Evolutionary conservation across 2,797 vertebrate species (phyloP).

Genomic region (Orestias chungarensis): DNA sequence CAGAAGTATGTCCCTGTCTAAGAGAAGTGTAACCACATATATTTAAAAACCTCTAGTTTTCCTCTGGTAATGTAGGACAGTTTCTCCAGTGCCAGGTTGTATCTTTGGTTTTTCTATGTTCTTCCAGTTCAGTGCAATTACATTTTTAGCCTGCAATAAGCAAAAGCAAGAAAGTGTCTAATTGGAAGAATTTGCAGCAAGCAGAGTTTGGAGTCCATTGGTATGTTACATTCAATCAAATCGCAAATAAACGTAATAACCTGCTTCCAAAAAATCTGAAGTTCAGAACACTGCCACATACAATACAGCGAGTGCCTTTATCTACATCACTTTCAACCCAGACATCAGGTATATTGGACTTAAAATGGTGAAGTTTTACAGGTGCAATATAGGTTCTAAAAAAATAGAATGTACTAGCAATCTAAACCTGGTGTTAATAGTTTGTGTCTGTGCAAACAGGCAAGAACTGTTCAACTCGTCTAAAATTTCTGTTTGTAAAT

Average conservation of each 20-base stretch:
- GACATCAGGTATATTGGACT: too few species aligned
- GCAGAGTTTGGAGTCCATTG: too few species aligned
- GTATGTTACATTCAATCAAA: too few species aligned
- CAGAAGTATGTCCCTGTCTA: too few species aligned
- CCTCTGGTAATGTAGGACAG: constrained; percentile 4
- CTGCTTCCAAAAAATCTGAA: too few species aligned
- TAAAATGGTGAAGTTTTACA: too few species aligned
- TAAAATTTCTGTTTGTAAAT: not conserved
- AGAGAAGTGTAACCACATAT: not conserved
- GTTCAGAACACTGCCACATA: too few species aligned
- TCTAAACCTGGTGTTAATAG: constrained; percentile 9
- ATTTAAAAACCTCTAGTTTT: not conserved
- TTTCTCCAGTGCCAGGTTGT: constrained; percentile 14
- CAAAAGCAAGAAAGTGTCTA: not conserved
- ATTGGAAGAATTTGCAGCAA: not conserved
- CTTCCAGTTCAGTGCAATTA: not conserved
- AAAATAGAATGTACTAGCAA: not conserved
- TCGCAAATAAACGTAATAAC: too few species aligned
- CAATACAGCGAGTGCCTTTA: too few species aligned
- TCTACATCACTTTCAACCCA: too few species aligned
- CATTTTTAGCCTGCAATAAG: not conserved
- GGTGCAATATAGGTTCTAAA: too few species aligned
- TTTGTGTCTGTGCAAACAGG: constrained; percentile 2
- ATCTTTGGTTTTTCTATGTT: not conserved
- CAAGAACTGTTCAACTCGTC: not conserved